Base-by-base conservation (phyloP, 1,140 invertebrate species). In the Phocides pigmalion region DNA sequence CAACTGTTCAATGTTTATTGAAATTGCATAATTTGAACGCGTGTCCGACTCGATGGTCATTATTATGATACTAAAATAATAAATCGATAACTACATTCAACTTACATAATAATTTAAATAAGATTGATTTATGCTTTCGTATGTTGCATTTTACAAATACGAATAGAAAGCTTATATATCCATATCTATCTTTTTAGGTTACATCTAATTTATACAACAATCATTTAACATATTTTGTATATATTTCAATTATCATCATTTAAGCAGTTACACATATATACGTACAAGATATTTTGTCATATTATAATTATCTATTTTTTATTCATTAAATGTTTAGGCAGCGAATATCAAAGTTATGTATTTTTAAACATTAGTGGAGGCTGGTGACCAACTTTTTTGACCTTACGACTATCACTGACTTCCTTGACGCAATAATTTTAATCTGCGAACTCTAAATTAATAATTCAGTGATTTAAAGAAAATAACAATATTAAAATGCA, bases 301-400 rank as follows among this genome's bases (percentile, higher is more conserved):
- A 28, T 6, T 28, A 28, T 28, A 28, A 28, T 8, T 28, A 4
- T 4, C 25, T 3, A 22, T 3, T 22, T 22, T 22, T 22, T 3
- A 22, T 3, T 22, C 4, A 32, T 3, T 9, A 32, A 9, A 32
- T 32, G 37, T 17, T 53, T 54, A 16, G 19, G 14, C 32, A 3
- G 5, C 8, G 9, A 49, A n/a, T 32, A 17, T 16, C 41, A 9
- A 17, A 42, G 0, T 16, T 42, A 1, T 42, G 41, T 42, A 22
- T 28, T 6, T 35, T 35, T n/a, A 35, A 12, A n/a, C 32, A 44
- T 44, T 9, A 28, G 20, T 20, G n/a, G 15, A 42, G 17, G 54
- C 12, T 20, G 17, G 44, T 58, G 39, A 17, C 39, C 54, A 58
- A 58, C 54, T 44, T 28, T 46, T 8, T 42, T 42, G 41, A 44